These are phyloP conservation scores for Diadophis punctatus DNA, from an alignment of 2,113 vertebrate genomes.

Conservation along the genomic window DNA sequence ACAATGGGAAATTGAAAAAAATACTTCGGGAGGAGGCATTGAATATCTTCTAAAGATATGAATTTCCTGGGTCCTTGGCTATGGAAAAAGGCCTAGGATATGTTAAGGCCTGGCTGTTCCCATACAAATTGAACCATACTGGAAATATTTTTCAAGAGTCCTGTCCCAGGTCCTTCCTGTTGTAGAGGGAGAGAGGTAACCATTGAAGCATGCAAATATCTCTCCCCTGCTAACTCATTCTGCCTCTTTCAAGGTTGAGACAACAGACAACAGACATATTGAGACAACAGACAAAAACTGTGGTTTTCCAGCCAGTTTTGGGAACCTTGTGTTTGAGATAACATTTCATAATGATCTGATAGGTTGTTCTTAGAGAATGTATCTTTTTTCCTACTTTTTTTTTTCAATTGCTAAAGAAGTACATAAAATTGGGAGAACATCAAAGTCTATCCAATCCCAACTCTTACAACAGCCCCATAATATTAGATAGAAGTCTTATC, in stretches of 20 bases:
- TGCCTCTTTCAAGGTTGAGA: not conserved
- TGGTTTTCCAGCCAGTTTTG: not conserved
- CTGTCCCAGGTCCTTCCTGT: not conserved
- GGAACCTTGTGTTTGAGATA: not conserved
- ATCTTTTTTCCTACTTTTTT: not conserved
- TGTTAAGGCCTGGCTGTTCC: not conserved
- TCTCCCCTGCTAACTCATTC: not conserved
- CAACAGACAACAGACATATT: not conserved
- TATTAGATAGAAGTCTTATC: not conserved
- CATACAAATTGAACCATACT: not conserved
- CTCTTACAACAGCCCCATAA: not conserved
- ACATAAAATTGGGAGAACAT: not conserved
- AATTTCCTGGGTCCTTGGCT: not conserved
- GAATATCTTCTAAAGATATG: not conserved
- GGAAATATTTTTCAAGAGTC: not conserved
- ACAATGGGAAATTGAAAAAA: not conserved
- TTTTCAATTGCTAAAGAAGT: not conserved
- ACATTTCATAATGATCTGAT: not conserved
- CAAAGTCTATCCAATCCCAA: not conserved
- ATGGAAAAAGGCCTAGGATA: not conserved
- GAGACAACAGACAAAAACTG: not conserved
- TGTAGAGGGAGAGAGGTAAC: not conserved
- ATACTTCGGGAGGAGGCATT: not conserved
- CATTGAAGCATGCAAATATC: not conserved
- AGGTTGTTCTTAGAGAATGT: not conserved